Conservation (phyloP, 2,888 invertebrate genomes). For the Colletes collaris region DNA sequence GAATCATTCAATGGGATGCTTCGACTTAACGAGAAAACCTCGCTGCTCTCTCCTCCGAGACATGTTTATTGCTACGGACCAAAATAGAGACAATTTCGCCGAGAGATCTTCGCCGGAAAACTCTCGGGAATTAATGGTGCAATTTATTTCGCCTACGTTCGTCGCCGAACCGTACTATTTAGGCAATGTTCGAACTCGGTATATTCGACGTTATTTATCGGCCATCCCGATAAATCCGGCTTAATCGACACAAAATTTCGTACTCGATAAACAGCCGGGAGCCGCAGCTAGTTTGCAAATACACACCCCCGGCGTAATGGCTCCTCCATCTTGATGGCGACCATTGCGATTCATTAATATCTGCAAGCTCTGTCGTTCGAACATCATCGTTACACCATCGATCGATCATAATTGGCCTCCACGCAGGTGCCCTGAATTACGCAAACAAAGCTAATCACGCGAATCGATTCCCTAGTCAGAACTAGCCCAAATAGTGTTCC, state of each 20-base stretch:
- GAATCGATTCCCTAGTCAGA: not conserved
- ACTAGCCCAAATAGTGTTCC: not conserved
- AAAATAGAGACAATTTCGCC: not conserved
- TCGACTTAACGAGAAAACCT: not conserved
- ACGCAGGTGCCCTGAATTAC: constrained; percentile 16
- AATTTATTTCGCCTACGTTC: not conserved
- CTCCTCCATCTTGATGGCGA: not conserved
- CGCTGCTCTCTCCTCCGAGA: not conserved
- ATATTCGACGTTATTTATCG: too few relatives aligned
- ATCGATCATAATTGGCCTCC: constrained; percentile 34
- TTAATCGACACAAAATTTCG: too few relatives aligned
- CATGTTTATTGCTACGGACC: not conserved
- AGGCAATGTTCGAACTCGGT: too few relatives aligned
- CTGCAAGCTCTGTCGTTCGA: constrained; percentile 7
- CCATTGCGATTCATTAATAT: constrained; percentile 28
- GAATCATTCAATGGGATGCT: constrained; percentile 30
- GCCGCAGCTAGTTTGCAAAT: not conserved
- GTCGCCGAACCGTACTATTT: too few relatives aligned
- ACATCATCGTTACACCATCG: constrained; percentile 28
- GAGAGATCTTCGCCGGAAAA: not conserved
- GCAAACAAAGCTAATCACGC: constrained; percentile 31
- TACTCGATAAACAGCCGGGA: too few relatives aligned
- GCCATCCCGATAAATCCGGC: too few relatives aligned
- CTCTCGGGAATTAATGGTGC: not conserved
- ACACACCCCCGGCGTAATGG: not conserved